Percentiles rank a stretch among this genome's conserved stretches.
phyloP scores from a whole-genome alignment of 2,797 vertebrate genomes.

The Streptopelia turtur region DNA sequence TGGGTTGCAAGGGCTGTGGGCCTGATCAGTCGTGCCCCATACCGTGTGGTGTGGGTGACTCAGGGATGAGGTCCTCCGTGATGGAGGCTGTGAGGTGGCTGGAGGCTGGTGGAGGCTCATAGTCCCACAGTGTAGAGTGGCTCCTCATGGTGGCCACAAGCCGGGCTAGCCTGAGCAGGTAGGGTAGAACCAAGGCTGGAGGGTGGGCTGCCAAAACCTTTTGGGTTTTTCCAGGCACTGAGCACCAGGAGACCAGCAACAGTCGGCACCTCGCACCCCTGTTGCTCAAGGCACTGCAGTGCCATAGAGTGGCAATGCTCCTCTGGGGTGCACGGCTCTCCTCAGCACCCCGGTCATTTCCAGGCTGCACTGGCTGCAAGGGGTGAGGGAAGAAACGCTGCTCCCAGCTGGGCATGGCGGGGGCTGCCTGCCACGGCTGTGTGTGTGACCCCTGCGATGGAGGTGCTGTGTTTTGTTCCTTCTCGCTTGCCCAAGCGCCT shows the following conservation, averaged over 20 bases:
- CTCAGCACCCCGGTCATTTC: background rate
- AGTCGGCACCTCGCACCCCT: accelerated
- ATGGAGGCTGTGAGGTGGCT: background rate
- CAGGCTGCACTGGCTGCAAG: background rate
- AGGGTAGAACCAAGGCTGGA: background rate
- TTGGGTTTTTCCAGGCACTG: accelerated
- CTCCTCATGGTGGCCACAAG: background rate
- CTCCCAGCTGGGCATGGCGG: background rate
- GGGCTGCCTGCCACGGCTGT: accelerated
- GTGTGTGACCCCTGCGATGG: background rate
- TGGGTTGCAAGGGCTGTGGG: background rate
- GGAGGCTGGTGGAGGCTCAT: background rate
- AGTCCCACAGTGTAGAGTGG: background rate
- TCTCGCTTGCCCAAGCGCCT: background rate
- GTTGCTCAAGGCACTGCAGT: background rate
- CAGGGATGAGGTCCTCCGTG: accelerated
- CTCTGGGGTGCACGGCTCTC: background rate
- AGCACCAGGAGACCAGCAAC: background rate
- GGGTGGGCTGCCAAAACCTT: background rate
- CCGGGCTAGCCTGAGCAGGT: background rate
- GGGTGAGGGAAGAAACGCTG: background rate
- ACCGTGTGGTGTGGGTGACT: accelerated
- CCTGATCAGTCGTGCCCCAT: background rate
- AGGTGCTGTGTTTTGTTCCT: background rate
- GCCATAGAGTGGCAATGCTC: accelerated